Base-by-base conservation (phyloP, 1,140 invertebrate genomes). In the Cataglyphis hispanica region DNA sequence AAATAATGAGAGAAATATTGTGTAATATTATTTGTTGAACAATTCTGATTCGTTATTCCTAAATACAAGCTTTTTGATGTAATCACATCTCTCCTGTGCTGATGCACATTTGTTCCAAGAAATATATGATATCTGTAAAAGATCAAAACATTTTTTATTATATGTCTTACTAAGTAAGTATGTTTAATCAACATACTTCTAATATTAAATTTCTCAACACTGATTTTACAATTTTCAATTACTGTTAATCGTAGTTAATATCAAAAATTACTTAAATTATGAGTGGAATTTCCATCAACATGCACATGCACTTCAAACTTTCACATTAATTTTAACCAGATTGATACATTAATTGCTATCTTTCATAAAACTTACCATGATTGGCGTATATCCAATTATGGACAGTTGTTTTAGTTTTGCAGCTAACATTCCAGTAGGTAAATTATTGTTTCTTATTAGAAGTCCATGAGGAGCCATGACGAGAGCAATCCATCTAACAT, bases 391-490 rank as follows among this genome's bases (percentile, higher is more conserved):
- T 67, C 96, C 96, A 67, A 97, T 90, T 85, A 94, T 91, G 75
- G 93, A 77, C 2, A 97, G 91, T 70, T 96, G 96, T 53, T 95
- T 94, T 1, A 96, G 46, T 92, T 96, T 96, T 91, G 95, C 93
- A 19, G 90, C 86, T 19, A 95, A 78, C 22, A 92, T 74, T 19
- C 96, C 96, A 5, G 93, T 91, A 7, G 92, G 91, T 25, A 87
- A 75, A 10, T 88, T 50, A 11, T 92, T 94, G n/a, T 93, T 91
- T 4, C 92, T 85, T 22, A 96, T 90, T 3, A 91, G 92, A 50
- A 91, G 91, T 92, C 95, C 95, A 88, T 92, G 87, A 19, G 92
- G 93, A 5, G 94, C 91, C 2, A 96, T 64, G 0, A 95, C 83
- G 6, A 97, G 25, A 3, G 93, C 94, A 37, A 93, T 96, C 93